phyloP scores from a whole-genome alignment of 2,113 vertebrate genomes.

The Kryptolebias marmoratus region DNA sequence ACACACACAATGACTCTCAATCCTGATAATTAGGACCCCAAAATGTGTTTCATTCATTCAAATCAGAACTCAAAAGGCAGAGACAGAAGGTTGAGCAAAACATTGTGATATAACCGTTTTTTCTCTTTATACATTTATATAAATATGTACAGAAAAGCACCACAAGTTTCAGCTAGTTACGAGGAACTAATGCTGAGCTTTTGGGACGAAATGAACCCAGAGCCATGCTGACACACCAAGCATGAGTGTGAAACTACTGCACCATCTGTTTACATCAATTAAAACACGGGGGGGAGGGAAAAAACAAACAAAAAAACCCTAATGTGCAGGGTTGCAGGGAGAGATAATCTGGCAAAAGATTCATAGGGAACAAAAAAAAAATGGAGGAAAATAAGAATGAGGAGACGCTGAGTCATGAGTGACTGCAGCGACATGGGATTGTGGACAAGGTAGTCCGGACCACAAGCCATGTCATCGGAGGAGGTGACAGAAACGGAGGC shows the following conservation, averaged over 20 bases:
- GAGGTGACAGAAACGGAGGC: constrained; percentile 26
- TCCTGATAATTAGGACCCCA: background rate
- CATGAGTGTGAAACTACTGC: background rate
- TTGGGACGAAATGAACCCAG: constrained; percentile 11
- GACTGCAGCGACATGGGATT: constrained; percentile 66
- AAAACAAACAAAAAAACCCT: background rate
- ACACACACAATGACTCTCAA: too few relatives aligned
- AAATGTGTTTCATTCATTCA: background rate
- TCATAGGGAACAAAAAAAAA: constrained; percentile 54
- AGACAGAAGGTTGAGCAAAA: background rate
- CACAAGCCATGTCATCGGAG: constrained; percentile 49
- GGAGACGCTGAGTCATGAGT: constrained; percentile 62
- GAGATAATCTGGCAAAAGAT: constrained; percentile 8
- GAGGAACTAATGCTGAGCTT: constrained; percentile 6
- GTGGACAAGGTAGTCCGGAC: constrained; percentile 68
- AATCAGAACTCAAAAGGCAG: background rate
- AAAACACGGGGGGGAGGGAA: too few relatives aligned
- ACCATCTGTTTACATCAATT: background rate
- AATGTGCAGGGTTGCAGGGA: constrained; percentile 5
- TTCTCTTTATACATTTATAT: background rate
- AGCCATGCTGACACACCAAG: constrained; percentile 11
- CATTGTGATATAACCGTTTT: background rate
- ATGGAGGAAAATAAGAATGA: constrained; percentile 62
- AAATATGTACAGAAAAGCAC: too few relatives aligned
- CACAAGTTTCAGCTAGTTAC: background rate